phyloP scores from a whole-genome alignment of 2,113 vertebrate species.

The Noturus placidus region DNA sequence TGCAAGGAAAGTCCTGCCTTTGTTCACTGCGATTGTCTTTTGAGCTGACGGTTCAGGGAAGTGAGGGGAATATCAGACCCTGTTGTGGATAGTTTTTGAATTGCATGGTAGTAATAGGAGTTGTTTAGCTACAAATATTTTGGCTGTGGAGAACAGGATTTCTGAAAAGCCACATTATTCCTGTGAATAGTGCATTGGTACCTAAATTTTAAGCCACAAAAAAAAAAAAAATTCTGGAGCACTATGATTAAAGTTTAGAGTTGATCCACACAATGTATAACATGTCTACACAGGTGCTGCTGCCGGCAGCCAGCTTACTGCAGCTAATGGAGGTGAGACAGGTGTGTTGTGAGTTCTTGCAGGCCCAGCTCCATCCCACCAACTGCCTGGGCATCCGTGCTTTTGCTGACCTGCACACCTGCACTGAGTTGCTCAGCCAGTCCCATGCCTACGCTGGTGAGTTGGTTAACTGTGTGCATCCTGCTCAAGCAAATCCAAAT shows the following conservation, averaged over 20 bases:
- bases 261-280: neutral
- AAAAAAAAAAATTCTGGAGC: neutral
- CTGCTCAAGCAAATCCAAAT: neutral
- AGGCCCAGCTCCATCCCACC: conserved; percentile 90
- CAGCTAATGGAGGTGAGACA: conserved; percentile 94
- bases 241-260: neutral
- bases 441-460: conserved; percentile 91
- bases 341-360: conserved; percentile 94
- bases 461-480: conserved; percentile 13
- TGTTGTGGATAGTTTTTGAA: neutral
- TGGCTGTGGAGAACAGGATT: conserved; percentile 4
- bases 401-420: conserved; percentile 94
- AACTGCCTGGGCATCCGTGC: conserved; percentile 95
- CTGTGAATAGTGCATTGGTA: neutral
- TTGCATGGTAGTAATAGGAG: neutral
- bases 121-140: conserved; percentile 4
- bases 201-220: neutral
- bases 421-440: conserved; percentile 85
- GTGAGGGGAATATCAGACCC: neutral
- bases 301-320: conserved; percentile 90
- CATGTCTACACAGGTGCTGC: conserved; percentile 77
- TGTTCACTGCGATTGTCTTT: conserved; percentile 63
- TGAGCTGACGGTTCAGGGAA: neutral
- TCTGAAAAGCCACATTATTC: neutral
- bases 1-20: conserved; percentile 83